Conservation (phyloP, 1,140 invertebrate genomes). For the Apis florea region DNA sequence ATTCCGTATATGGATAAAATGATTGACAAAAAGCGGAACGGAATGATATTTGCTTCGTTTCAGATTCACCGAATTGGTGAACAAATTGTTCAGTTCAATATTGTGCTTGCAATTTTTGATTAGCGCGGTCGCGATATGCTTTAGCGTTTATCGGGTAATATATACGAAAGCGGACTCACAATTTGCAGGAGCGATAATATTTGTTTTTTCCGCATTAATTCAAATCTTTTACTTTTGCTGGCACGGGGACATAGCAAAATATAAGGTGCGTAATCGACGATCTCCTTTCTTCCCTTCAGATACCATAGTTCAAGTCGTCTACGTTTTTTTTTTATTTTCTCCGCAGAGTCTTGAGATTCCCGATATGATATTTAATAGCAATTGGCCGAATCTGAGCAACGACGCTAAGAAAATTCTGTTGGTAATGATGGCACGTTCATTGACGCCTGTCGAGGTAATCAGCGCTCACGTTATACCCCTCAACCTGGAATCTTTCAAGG, state of each 20-base stretch:
- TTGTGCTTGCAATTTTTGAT: slow-evolving; percentile 59
- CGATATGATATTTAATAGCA: slow-evolving; percentile 25
- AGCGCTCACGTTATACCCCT: slow-evolving; percentile 26
- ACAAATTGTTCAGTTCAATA: slow-evolving; percentile 44
- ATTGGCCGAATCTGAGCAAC: slow-evolving; percentile 18
- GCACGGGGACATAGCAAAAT: slow-evolving; percentile 57
- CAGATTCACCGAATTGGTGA: slow-evolving; percentile 54
- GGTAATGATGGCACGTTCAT: slow-evolving; percentile 44
- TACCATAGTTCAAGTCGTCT: background rate
- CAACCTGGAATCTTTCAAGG: slow-evolving; percentile 44
- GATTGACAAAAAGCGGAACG: background rate
- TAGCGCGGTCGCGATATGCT: slow-evolving; percentile 55
- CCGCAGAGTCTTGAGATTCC: slow-evolving; percentile 26
- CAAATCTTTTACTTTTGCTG: slow-evolving; percentile 66
- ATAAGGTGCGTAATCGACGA: slow-evolving; percentile 44
- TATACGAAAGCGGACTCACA: slow-evolving; percentile 5
- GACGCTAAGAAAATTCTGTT: slow-evolving; percentile 21
- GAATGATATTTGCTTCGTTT: background rate
- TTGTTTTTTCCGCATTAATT: slow-evolving; percentile 47
- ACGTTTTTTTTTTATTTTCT: background rate
- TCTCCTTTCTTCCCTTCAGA: background rate
- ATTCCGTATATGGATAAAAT: background rate
- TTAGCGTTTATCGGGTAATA: slow-evolving; percentile 54
- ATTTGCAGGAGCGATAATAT: slow-evolving; percentile 30
- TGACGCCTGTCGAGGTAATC: slow-evolving; percentile 38